Evolutionary conservation across 1,140 invertebrate genomes (phyloP), one percentile per base, ranked within the genome.

Genomic region (Philaenus spumarius): DNA sequence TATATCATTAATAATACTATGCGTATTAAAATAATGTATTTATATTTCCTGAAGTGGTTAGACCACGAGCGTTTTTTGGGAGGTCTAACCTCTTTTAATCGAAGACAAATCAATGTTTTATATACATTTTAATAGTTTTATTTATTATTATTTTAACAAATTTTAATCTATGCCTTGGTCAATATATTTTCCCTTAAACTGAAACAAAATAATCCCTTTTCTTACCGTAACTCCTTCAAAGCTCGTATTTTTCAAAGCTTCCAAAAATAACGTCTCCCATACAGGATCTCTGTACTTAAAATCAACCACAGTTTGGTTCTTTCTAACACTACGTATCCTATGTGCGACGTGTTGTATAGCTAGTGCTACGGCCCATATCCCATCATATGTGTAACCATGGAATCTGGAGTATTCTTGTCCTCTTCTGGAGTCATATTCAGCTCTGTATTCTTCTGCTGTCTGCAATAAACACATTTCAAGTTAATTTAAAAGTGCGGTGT

Each of bases 331-430:
- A 9, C 75, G 72, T 50, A 86, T 78, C 58, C 80, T 75, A 63
- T 87, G 83, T 0, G 89, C 85, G 34, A 94, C 91, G 61, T 87
- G 85, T 64, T 95, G 88, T 57, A 95, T 91, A 14, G 93, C 91
- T 56, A 94, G 72, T 0, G 94, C 94, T 55, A 96, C 92, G 1
- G 94, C 91, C 95, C 95, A 98, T 56, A 98, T 91, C 3, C 90
- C 93, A 72, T 98, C 95, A 73, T 97, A 97, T 12, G 95, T 95
- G 71, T 97, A 98, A 1, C 94, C 95, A 71, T 98, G 94, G 72
- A 95, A 97, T 47, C 92, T 82, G 14, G 93, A 96, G 72, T 94
- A 97, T 67, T 94, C 89, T 0, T 72, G 68, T 4, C 87, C 86
- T 50, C 91, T 79, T 60, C 84, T 73, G 6, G 83, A 79, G 63